A percentile compares a stretch with the other conserved stretches of the same genome.
These are phyloP conservation scores for Hylomyscus alleni DNA, from an alignment of 2,797 vertebrate species.

Conservation along the genomic window DNA sequence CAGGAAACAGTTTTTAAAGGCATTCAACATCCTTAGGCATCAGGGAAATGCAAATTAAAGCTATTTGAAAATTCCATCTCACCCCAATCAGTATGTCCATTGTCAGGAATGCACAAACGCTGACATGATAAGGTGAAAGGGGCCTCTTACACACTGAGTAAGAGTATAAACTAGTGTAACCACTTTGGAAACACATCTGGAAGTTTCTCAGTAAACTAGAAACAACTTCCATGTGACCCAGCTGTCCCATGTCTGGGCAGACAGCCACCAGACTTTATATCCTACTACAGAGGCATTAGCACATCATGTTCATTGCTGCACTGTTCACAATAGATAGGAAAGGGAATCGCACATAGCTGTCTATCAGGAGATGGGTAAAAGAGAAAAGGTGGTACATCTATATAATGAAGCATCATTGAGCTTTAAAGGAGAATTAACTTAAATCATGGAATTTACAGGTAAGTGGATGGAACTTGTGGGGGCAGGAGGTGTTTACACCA, in stretches of 20 bases:
- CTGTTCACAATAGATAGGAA: neutral
- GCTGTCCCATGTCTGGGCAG: neutral
- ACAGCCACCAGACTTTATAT: neutral
- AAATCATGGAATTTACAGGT: neutral
- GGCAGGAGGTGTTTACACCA: neutral
- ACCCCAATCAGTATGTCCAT: neutral
- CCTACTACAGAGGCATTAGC: neutral
- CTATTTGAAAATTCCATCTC: neutral
- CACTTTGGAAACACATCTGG: neutral
- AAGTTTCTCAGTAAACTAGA: neutral
- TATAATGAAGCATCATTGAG: neutral
- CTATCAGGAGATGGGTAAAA: neutral
- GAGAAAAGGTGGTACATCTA: neutral
- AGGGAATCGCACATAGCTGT: neutral
- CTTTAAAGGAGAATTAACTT: neutral
- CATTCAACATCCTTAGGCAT: neutral
- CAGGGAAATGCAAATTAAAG: neutral
- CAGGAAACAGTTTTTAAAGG: neutral
- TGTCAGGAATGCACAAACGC: neutral
- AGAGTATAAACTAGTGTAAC: neutral
- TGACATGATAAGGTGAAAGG: neutral
- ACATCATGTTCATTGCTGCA: neutral
- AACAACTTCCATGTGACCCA: neutral
- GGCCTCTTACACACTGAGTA: neutral
- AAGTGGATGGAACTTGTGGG: neutral